Percentiles rank a stretch among this genome's conserved stretches.
These are phyloP conservation scores for Leucophenga varia DNA, from an alignment of 1,140 invertebrate genomes.

Conservation along the genomic window DNA sequence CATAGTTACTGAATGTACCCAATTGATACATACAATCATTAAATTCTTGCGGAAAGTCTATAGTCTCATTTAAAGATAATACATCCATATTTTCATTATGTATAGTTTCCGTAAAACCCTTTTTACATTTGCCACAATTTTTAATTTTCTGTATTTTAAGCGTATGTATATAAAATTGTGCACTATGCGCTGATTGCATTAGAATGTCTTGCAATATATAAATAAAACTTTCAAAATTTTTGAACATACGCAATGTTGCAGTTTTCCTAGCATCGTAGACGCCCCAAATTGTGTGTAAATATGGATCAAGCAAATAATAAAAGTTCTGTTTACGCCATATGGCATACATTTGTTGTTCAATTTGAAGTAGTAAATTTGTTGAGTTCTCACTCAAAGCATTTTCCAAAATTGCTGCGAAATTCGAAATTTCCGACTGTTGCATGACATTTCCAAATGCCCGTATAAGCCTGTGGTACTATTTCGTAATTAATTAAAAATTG, in stretches of 20 bases:
- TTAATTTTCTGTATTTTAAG: conserved; percentile 3
- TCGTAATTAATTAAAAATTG: conserved; percentile 7
- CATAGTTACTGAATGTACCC: conserved; percentile 12
- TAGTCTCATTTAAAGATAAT: conserved; percentile 12
- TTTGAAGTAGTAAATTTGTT: conserved; percentile 13
- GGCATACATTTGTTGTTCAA: conserved; percentile 15
- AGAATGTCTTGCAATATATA: conserved; percentile 13
- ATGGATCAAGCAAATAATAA: conserved; percentile 19
- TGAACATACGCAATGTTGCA: conserved; percentile 16
- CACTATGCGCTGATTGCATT: conserved; percentile 9
- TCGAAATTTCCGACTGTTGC: conserved; percentile 6
- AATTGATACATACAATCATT: conserved; percentile 5
- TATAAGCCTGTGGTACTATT: background rate
- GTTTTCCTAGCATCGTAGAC: conserved; percentile 1
- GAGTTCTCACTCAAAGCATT: conserved; percentile 1
- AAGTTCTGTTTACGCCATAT: conserved; percentile 17
- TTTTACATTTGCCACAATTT: no score
- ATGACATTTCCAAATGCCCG: conserved; percentile 13
- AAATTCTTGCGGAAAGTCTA: conserved; percentile 14
- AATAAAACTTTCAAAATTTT: conserved; percentile 1
- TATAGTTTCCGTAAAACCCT: background rate
- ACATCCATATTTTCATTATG: conserved; percentile 1
- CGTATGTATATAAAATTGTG: conserved; percentile 8
- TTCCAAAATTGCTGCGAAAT: background rate
- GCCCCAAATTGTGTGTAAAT: conserved; percentile 10